Base-by-base conservation (phyloP, 2,113 vertebrate genomes). In the Macroglossus sobrinus region DNA sequence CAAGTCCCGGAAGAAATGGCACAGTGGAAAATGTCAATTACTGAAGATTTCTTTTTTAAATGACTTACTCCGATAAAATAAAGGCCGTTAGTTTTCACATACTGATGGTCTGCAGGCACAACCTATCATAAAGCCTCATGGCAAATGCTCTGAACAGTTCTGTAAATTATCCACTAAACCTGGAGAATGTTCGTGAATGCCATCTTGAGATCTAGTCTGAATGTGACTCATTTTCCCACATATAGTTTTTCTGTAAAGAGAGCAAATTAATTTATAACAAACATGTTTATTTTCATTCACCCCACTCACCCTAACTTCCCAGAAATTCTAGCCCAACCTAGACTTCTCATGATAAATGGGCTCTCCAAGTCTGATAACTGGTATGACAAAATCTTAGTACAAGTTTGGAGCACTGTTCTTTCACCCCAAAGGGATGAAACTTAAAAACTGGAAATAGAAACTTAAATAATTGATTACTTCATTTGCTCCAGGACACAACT, bases 321-420 rank as follows among this genome's bases (percentile, higher is more conserved):
- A 93, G 91, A 94, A 96, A 94, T 74, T 87, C 72, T 10, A 80
- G 43, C 76, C 89, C 85, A 93, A 53, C 72, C 78, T 97, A 69
- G 47, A 74, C 21, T 78, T 96, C 61, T 80, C 8, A 0, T 69
- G 61, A 75, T 82, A 63, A 96, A 89, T 74, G 45, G 55, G 16
- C 8, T 75, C 71, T 68, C 2, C 84, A 86, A 38, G 74, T 81
- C 12, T 28, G 24, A 57, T 63, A 79, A 69, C 45, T 35, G n/a
- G 40, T 69, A n/a, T 76, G 84, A 95, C n/a, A 80, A 84, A 92
- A 92, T 71, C 87, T 95, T 94, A 97, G 66, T 93, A 92, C 88
- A 64, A 90, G n/a, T 69, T 64, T 72, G 16, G 61, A 69, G 9
- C 4, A 22, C 28, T 30, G 4, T 28, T 63, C 53, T 22, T 66